A percentile compares a stretch with the other conserved stretches of the same genome.
Evolutionary conservation across 2,888 invertebrate species (phyloP).

Genomic region (Aricia artaxerxes): DNA sequence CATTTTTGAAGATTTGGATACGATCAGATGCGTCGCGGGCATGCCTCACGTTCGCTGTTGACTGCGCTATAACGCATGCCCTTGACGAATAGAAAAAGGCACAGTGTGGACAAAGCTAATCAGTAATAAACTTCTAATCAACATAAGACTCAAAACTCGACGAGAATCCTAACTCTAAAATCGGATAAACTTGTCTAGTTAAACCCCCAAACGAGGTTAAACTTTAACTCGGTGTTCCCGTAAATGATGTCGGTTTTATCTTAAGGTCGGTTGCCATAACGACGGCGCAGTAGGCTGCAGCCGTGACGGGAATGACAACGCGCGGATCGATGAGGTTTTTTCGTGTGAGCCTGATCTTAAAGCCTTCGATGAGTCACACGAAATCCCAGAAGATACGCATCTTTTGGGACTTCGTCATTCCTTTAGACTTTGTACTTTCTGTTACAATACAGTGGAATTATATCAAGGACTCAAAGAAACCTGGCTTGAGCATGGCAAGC

Average conservation of each 20-base stretch:
- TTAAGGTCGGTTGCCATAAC: slow-evolving; percentile 58
- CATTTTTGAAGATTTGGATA: too few species aligned
- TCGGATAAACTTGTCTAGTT: slow-evolving; percentile 8
- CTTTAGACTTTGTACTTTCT: neutral
- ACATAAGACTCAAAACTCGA: neutral
- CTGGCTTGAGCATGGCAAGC: too few species aligned
- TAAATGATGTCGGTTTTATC: slow-evolving; percentile 18
- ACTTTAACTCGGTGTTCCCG: neutral
- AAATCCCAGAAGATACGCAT: neutral
- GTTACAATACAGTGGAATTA: too few species aligned
- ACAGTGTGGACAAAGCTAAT: too few species aligned
- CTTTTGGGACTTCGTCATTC: neutral
- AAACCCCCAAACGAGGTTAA: slow-evolving; percentile 6
- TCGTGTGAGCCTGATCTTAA: slow-evolving; percentile 43
- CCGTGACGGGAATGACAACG: slow-evolving; percentile 74
- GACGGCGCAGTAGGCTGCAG: slow-evolving; percentile 69
- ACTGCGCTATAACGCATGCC: too few species aligned
- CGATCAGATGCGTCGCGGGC: too few species aligned
- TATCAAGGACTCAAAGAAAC: too few species aligned
- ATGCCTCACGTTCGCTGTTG: too few species aligned
- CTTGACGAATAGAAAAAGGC: too few species aligned
- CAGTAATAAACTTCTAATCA: too few species aligned
- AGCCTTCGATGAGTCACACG: neutral
- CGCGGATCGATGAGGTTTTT: slow-evolving; percentile 58
- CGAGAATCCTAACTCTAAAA: neutral